Evolutionary conservation across 2,888 invertebrate genomes (phyloP), one percentile per base, ranked within the genome.

Genomic region (Notocelia uddmanniana): DNA sequence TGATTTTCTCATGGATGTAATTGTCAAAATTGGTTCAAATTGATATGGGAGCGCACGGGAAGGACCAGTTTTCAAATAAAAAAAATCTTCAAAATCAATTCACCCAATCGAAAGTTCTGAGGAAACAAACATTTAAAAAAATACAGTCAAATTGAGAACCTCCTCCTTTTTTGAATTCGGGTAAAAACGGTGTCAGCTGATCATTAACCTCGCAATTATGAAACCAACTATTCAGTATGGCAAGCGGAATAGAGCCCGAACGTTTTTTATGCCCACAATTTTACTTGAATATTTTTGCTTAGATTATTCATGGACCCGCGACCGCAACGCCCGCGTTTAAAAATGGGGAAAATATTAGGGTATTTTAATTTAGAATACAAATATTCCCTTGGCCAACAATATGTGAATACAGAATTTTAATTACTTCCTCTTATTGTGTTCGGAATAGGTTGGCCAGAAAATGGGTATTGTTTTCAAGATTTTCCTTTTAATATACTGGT

Each of bases 391-490:
- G 23, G 50, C 54, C 34, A 69, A 71, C 74, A 77, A 79, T 78
- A 76, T 77, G 68, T 45, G 73, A 73, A 67, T 70, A 77, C 76
- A 75, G 76, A 79, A 81, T 82, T 82, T 81, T 82, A 83, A 85
- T 83, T 81, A 83, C 78, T 77, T 72, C 74, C 77, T 74, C 68
- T 75, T 77, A 81, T 80, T 81, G 79, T 81, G 74, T 78, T 74
- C 72, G 26, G 52, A 70, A 74, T 72, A 75, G 74, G 54, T 54
- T 55, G 69, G 55, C 75, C 78, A 75, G 76, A 81, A 81, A 84
- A 82, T 80, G 77, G 78, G 81, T 81, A 85, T 87, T 88, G 86
- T 88, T 87, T 83, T 75, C 78, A 85, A 85, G 87, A 86, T 85
- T 86, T 84, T 77, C 76, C 81, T 76, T n/a, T 87, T 82, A 83